Conservation (phyloP, 2,797 vertebrate species). For the Amniataba percoides region DNA sequence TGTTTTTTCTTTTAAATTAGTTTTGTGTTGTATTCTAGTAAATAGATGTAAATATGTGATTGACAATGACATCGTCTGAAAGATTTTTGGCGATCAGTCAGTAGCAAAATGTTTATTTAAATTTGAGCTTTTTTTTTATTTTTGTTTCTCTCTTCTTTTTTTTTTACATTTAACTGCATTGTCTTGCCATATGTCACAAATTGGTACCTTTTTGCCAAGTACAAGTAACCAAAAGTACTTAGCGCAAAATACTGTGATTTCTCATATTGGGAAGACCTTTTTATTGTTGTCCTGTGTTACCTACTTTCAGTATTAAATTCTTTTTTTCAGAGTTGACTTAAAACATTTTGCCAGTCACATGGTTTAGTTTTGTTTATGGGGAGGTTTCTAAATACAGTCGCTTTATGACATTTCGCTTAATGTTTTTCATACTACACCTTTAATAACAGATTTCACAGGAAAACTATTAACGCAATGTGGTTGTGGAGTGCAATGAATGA, state of each 20-base stretch:
- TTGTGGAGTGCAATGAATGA: slow-evolving; percentile 80
- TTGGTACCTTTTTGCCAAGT: slow-evolving; percentile 88
- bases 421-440: slow-evolving; percentile 84
- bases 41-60: slow-evolving; percentile 83
- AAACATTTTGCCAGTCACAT: slow-evolving; percentile 79
- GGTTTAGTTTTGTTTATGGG: slow-evolving; percentile 75
- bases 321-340: slow-evolving; percentile 80
- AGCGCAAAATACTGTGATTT: slow-evolving; percentile 85
- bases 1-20: slow-evolving; percentile 42
- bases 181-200: slow-evolving; percentile 85
- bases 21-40: slow-evolving; percentile 76
- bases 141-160: slow-evolving; percentile 14
- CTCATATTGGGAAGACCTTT: slow-evolving; percentile 91
- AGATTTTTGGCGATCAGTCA: slow-evolving; percentile 73
- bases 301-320: slow-evolving; percentile 88
- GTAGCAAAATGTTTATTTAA: slow-evolving; percentile 86
- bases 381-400: slow-evolving; percentile 77
- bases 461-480: slow-evolving; percentile 77
- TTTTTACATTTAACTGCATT: slow-evolving; percentile 75
- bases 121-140: slow-evolving; percentile 47
- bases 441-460: slow-evolving; percentile 80
- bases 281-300: slow-evolving; percentile 83
- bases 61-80: slow-evolving; percentile 68
- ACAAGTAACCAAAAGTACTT: slow-evolving; percentile 83
- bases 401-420: slow-evolving; percentile 77